Base-by-base conservation (phyloP, 2,888 invertebrate species). In the Meloe dianella region DNA sequence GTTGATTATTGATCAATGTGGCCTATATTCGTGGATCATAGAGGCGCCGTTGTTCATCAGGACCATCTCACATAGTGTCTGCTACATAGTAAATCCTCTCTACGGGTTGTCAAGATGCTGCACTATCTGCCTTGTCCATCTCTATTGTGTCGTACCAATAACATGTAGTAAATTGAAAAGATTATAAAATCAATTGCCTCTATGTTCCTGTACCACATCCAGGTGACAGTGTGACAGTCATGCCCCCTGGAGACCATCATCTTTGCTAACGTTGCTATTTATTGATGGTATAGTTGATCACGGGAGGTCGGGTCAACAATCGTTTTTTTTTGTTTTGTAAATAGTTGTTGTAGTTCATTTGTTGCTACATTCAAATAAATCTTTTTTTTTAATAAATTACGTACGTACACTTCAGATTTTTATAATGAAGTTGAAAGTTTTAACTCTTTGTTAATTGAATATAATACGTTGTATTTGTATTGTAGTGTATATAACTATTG, bases 91-190 rank as follows among this genome's bases (percentile, higher is more conserved):
- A 77, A 78, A 77, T 77, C 72, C 75, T 77, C 80, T 71, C 81
- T 72, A 76, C 80, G 76, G 76, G 80, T 74, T 75, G 78, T 76
- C 79, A 73, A 73, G 78, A 76, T 77, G 73, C 68, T 51, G 75
- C 73, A 68, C 71, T 83, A 83, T 83, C 83, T 75, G 57, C 71
- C 79, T 67, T 84, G 84, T 84, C 82, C 81, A 84, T 84, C 84
- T 80, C 81, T 76, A 84, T 83, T 83, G 84, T 84, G 82, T 80
- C 81, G 79, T 81, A 81, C 80, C 83, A 83, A 84, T 83, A 84
- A 84, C 83, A 84, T 81, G 82, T 78, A 81, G 81, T 82, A 83
- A 83, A 84, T 84, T 84, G 84, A 84, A 84, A 82, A 83, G 83
- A 83, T 83, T 82, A 84, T 82, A 84, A 82, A 84, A 83, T 84